These are phyloP conservation scores for Hirtodrosophila cameraria DNA, from an alignment of 2,888 invertebrate genomes.

Conservation along the genomic window DNA sequence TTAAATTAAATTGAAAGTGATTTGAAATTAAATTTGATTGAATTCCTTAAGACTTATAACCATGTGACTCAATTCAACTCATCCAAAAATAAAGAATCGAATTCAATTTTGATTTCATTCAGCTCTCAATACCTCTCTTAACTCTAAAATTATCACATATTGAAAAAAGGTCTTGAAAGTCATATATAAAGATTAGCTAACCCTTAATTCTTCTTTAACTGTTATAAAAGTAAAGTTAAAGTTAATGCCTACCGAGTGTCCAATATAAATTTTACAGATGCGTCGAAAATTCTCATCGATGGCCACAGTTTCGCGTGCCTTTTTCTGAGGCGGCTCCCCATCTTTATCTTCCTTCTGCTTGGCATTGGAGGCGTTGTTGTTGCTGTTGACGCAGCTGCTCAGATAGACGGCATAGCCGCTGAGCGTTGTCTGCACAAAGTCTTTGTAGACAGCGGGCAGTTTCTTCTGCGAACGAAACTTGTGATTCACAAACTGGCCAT, in stretches of 20 bases:
- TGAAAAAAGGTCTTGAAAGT: too few species aligned
- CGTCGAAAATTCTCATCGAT: conserved; percentile 79
- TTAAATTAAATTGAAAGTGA: too few species aligned
- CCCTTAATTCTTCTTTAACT: too few species aligned
- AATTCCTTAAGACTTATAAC: too few species aligned
- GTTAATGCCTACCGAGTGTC: conserved; percentile 78
- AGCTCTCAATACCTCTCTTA: too few species aligned
- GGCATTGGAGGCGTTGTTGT: too few species aligned
- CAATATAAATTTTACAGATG: conserved; percentile 82
- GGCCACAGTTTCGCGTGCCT: neutral
- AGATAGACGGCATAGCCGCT: conserved; percentile 62
- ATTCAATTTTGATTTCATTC: too few species aligned
- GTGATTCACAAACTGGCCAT: conserved; percentile 44
- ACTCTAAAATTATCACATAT: too few species aligned
- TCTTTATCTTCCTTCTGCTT: conserved; percentile 19
- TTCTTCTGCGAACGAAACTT: conserved; percentile 52
- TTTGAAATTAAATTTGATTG: too few species aligned
- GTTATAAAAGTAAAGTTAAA: neutral
- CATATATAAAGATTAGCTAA: too few species aligned
- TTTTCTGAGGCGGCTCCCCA: neutral
- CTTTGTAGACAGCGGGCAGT: conserved; percentile 59
- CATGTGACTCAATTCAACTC: too few species aligned
- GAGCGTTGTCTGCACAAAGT: conserved; percentile 75
- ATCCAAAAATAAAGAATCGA: too few species aligned
- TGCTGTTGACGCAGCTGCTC: conserved; percentile 59